phyloP scores from a whole-genome alignment of 1,140 invertebrate species.

The Augochlora pura region DNA sequence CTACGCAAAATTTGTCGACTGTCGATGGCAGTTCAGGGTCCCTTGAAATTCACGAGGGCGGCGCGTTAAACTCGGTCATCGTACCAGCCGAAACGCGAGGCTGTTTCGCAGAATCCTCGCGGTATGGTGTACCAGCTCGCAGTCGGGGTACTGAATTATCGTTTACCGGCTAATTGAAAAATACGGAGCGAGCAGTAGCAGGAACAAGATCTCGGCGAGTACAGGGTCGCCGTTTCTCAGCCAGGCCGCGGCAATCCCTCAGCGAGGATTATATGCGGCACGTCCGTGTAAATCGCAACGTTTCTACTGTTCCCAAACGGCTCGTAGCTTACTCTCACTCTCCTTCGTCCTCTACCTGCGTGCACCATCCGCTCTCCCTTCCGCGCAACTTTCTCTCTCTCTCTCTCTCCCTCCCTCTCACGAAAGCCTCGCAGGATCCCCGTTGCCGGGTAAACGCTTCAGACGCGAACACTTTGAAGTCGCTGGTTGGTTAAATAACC shows the following conservation, averaged over 20 bases:
- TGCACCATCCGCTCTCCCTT: constrained; percentile 11
- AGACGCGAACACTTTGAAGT: constrained; percentile 66
- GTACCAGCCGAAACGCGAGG: not conserved
- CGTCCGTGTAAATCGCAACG: constrained; percentile 24
- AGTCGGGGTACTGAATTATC: constrained; percentile 16
- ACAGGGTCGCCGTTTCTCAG: constrained; percentile 18
- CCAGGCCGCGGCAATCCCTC: constrained; percentile 25
- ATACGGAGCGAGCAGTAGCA: constrained; percentile 11
- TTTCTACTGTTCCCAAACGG: constrained; percentile 30
- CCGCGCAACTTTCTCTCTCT: not conserved
- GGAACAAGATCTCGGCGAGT: not conserved
- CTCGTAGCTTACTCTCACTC: constrained; percentile 26
- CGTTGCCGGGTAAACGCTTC: constrained; percentile 60
- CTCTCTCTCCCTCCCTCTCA: not conserved
- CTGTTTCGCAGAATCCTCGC: too few species aligned
- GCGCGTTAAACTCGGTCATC: too few species aligned
- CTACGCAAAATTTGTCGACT: too few species aligned
- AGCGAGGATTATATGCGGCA: constrained; percentile 4
- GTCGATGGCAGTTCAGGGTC: too few species aligned
- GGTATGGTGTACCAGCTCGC: not conserved
- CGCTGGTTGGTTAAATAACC: constrained; percentile 65
- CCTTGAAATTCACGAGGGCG: too few species aligned
- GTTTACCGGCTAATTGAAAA: constrained; percentile 19
- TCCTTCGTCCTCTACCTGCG: constrained; percentile 12
- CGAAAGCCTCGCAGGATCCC: constrained; percentile 20